Evolutionary conservation across 2,888 invertebrate species (phyloP).

Genomic region (Eilema depressum): DNA sequence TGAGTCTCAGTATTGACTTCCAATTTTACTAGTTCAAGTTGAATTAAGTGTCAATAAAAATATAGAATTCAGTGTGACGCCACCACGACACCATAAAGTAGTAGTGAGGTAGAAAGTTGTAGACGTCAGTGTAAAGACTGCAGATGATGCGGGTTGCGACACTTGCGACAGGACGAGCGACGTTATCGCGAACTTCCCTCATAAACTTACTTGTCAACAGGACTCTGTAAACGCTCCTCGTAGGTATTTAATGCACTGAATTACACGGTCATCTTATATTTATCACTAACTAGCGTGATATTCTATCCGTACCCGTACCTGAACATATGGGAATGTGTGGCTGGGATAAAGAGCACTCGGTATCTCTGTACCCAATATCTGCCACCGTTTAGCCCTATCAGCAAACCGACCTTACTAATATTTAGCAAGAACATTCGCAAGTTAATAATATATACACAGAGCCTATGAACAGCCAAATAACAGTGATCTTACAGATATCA

Average conservation of each 20-base stretch:
- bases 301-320: too few species aligned
- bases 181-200: constrained; percentile 44
- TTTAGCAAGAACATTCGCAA: too few species aligned
- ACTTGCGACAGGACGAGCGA: constrained; percentile 10
- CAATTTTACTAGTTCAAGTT: neutral
- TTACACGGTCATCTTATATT: constrained; percentile 9
- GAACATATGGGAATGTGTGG: too few species aligned
- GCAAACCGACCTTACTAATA: too few species aligned
- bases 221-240: constrained; percentile 30
- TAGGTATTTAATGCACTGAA: constrained; percentile 17
- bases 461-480: too few species aligned
- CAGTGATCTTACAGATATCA: too few species aligned
- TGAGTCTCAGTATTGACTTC: neutral
- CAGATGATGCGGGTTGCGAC: constrained; percentile 33
- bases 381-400: too few species aligned
- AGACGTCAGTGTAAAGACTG: constrained; percentile 3
- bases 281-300: neutral
- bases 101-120: constrained; percentile 30
- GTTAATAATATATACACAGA: too few species aligned
- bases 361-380: too few species aligned
- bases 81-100: constrained; percentile 21
- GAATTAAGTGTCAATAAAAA: constrained; percentile 1
- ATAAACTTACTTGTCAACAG: constrained; percentile 41
- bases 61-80: constrained; percentile 6
- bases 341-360: too few species aligned